Evolutionary conservation across 1,140 invertebrate species (phyloP).

Genomic region (Rhynchophorus ferrugineus): DNA sequence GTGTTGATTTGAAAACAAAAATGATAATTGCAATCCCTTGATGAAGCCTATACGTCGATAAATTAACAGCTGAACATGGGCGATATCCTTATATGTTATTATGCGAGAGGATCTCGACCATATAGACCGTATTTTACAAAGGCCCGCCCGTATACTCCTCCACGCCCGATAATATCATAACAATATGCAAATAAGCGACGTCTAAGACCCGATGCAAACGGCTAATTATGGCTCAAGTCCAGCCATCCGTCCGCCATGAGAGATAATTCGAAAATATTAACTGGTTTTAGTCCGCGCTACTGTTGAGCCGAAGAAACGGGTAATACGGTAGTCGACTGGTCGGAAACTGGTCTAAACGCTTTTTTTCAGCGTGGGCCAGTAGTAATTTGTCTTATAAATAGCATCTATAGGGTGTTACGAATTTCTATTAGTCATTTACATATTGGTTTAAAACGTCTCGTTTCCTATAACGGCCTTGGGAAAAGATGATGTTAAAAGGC

Average conservation of each 20-base stretch:
- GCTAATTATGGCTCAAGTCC: not conserved
- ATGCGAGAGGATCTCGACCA: not conserved
- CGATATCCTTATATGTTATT: not conserved
- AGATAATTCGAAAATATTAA: slow-evolving; percentile 4
- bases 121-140: slow-evolving; percentile 1
- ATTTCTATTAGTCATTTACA: not conserved
- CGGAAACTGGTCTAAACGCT: slow-evolving; percentile 5
- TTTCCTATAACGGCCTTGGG: too few relatives aligned
- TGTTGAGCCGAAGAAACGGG: not conserved
- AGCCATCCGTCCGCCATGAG: not conserved
- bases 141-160: not conserved
- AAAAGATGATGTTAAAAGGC: too few relatives aligned
- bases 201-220: slow-evolving; percentile 2
- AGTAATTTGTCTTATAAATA: not conserved
- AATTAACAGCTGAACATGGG: not conserved
- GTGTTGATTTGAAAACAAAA: too few relatives aligned
- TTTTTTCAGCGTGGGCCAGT: not conserved
- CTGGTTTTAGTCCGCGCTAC: slow-evolving; percentile 2
- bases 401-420: not conserved
- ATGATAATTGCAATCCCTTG: too few relatives aligned
- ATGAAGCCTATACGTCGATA: too few relatives aligned
- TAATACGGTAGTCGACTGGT: slow-evolving; percentile 2
- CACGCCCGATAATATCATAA: slow-evolving; percentile 1
- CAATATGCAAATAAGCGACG: slow-evolving; percentile 5
- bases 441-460: too few relatives aligned